Conservation (phyloP, 2,113 vertebrate genomes). For the Lampris megalopsis region DNA sequence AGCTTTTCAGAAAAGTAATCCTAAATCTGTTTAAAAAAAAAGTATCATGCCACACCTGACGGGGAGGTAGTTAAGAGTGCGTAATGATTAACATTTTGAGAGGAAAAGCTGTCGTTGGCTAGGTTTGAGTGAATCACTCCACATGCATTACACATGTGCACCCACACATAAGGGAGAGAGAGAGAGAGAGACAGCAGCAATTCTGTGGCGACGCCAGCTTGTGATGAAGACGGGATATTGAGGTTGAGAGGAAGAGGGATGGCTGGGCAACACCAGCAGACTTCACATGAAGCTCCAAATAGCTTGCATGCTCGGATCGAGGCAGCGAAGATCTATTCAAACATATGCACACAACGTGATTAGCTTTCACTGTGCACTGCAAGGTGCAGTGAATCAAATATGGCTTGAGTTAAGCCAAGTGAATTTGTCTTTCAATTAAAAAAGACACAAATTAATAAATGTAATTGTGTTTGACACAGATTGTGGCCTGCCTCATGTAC, state of each 20-base stretch:
- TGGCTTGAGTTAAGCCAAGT: neutral
- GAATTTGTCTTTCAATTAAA: neutral
- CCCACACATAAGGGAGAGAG: slow-evolving; percentile 1
- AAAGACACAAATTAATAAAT: neutral
- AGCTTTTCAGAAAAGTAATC: too few relatives aligned
- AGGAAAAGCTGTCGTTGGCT: slow-evolving; percentile 7
- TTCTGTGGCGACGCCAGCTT: slow-evolving; percentile 27
- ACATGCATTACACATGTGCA: slow-evolving; percentile 6
- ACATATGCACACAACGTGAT: neutral
- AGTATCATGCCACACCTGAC: too few relatives aligned
- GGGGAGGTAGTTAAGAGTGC: too few relatives aligned
- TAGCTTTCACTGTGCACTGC: neutral
- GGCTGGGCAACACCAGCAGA: slow-evolving; percentile 36
- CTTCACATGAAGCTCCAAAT: slow-evolving; percentile 14
- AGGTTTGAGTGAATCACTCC: slow-evolving; percentile 21
- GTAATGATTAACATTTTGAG: too few relatives aligned
- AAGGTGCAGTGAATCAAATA: neutral
- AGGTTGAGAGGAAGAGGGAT: slow-evolving; percentile 26
- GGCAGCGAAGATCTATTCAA: neutral
- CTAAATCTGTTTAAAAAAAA: too few relatives aligned
- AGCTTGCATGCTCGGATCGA: neutral
- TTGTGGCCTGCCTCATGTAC: neutral
- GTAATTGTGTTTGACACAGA: neutral
- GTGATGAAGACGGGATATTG: slow-evolving; percentile 34
- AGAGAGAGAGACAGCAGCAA: slow-evolving; percentile 33